A percentile compares a stretch with the other conserved stretches of the same genome.
phyloP scores from a whole-genome alignment of 2,888 invertebrate genomes.

The Glaucopsyche alexis region DNA sequence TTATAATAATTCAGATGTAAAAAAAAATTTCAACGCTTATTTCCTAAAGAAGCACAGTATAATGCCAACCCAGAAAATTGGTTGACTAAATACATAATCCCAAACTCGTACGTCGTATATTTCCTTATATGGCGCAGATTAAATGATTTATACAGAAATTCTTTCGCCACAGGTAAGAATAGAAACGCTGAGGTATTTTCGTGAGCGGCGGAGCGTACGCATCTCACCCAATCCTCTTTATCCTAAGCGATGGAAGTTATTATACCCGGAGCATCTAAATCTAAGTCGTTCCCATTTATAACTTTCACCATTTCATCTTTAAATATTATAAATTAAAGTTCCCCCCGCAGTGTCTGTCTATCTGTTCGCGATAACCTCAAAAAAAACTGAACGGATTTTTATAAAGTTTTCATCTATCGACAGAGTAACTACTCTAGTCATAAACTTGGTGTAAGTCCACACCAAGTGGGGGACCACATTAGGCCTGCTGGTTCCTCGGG shows the following conservation, averaged over 20 bases:
- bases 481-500: no score
- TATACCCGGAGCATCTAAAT: slow-evolving; percentile 6
- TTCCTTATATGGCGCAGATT: neutral
- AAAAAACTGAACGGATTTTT: no score
- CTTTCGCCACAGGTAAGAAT: slow-evolving; percentile 9
- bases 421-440: no score
- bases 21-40: no score
- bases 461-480: no score
- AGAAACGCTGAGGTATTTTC: slow-evolving; percentile 6
- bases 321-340: neutral
- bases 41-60: no score
- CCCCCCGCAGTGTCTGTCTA: no score
- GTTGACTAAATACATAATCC: neutral
- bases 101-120: neutral
- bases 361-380: no score
- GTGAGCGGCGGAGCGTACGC: slow-evolving; percentile 9
- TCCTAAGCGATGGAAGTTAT: slow-evolving; percentile 7
- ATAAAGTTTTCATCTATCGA: no score
- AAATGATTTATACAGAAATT: slow-evolving; percentile 23
- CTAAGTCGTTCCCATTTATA: neutral
- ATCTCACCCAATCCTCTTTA: slow-evolving; percentile 14
- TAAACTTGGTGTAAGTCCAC: no score
- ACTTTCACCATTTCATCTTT: neutral
- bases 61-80: neutral
- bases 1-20: no score